phyloP scores from a whole-genome alignment of 2,888 invertebrate species.

The Drosophila nr. medialis region DNA sequence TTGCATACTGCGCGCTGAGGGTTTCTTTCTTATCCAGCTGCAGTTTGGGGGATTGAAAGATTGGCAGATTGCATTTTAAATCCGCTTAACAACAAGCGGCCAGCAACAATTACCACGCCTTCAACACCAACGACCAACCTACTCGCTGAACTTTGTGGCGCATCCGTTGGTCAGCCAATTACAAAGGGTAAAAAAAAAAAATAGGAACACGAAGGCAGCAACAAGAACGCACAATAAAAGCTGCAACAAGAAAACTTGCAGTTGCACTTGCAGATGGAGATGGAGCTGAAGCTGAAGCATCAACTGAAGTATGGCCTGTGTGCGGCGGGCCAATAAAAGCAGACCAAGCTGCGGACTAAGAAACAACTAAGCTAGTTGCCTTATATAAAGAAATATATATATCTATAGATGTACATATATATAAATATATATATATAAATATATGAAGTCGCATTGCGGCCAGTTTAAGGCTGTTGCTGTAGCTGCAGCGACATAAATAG shows the following conservation, averaged over 20 bases:
- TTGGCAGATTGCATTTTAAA: conserved; percentile 65
- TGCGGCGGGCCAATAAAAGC: conserved; percentile 5
- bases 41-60: conserved; percentile 15
- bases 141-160: conserved; percentile 13
- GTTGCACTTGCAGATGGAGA: background rate
- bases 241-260: conserved; percentile 13
- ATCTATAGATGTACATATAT: background rate
- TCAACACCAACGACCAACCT: conserved; percentile 1
- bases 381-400: background rate
- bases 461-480: conserved; percentile 17
- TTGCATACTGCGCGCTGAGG: background rate
- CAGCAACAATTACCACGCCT: conserved; percentile 20
- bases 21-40: conserved; percentile 3
- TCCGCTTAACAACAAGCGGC: conserved; percentile 49
- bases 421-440: conserved; percentile 5
- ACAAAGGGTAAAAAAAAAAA: conserved; percentile 36
- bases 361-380: conserved; percentile 11
- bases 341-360: background rate
- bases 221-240: conserved; percentile 8
- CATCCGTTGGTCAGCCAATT: conserved; percentile 56
- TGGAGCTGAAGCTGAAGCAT: background rate
- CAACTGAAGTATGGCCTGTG: conserved; percentile 11
- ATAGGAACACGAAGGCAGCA: background rate
- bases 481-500: conserved; percentile 56
- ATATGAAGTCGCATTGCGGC: conserved; percentile 21